phyloP scores from a whole-genome alignment of 1,140 invertebrate species.

The Camponotus floridanus region DNA sequence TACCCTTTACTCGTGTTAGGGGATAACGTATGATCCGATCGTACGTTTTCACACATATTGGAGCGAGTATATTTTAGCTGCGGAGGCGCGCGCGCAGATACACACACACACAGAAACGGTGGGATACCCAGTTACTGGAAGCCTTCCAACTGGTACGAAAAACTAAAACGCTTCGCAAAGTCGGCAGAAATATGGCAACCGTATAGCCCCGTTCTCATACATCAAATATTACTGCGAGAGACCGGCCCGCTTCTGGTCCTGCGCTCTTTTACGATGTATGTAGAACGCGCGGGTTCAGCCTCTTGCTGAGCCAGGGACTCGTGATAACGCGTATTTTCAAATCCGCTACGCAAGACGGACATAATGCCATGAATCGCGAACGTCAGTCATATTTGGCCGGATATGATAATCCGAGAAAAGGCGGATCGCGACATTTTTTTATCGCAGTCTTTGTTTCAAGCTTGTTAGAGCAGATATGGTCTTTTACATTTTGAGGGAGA shows the following conservation, averaged over 20 bases:
- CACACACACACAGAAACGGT: conserved; percentile 8
- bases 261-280: conserved; percentile 2
- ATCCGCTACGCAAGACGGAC: conserved; percentile 28
- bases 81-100: not conserved
- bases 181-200: conserved; percentile 82
- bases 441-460: not conserved
- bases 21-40: conserved; percentile 69
- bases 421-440: conserved; percentile 10
- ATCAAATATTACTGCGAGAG: conserved; percentile 80
- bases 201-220: conserved; percentile 76
- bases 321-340: conserved; percentile 38
- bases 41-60: conserved; percentile 81
- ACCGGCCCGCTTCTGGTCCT: conserved; percentile 30
- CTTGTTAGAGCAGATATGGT: not conserved
- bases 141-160: conserved; percentile 81
- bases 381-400: not conserved
- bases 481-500: not conserved
- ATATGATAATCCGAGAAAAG: conserved; percentile 51
- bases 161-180: conserved; percentile 81
- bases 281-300: not conserved
- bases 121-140: conserved; percentile 74
- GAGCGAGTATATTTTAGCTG: conserved; percentile 78
- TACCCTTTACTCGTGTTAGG: conserved; percentile 7
- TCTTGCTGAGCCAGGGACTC: not conserved
- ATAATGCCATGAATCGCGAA: conserved; percentile 1